Base-by-base conservation (phyloP, 37 sponge, comb jelly and placozoan genomes). In the Crambe crambe region DNA sequence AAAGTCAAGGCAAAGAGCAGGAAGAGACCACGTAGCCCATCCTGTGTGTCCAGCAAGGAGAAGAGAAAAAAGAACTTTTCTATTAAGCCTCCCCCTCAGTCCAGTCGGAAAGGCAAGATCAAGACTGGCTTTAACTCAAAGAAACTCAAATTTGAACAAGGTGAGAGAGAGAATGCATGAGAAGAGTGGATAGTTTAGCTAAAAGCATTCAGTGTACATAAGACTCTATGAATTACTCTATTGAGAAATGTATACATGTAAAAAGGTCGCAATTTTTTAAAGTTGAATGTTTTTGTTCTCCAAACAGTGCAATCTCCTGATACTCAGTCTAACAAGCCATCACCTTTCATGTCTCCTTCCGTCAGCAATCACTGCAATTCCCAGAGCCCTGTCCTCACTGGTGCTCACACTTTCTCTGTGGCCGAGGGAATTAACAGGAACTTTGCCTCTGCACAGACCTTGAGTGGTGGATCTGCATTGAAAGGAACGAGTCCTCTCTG, bases 51-150 rank as follows among this genome's bases (percentile, higher is more conserved):
- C 15, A 15, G 12, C 17, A 15, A 3, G 12, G 40, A 43, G 61
- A 71, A 69, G 37, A 65, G 64, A 70, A 59, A 42, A 25, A 68
- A 72, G 44, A 87, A 80, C 76, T 81, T 66, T 80, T 87, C 81
- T 63, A 81, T 80, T 58, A 87, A 81, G 42, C 72, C 77, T 58
- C 80, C 75, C 3, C 80, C 75, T 17, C 63, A 72, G 23, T 66
- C 80, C 58, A 27, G 59, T 0, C 40, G 39, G 0, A 64, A 58
- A 23, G 62, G 68, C 21, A 79, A 80, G 37, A 75, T 75, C 1
- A 87, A 87, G 76, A 83, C 84, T 2, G 84, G 84, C 21, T 87
- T 87, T 75, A 87, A 87, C 74, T 80, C 79, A 0, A 87, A 87
- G 63, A 87, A 68, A 56, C 70, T 87, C 35, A 67, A 70, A 37